Percentiles rank a stretch among this genome's conserved stretches.
phyloP scores from a whole-genome alignment of 2,888 invertebrate genomes.

The Atherix ibis region DNA sequence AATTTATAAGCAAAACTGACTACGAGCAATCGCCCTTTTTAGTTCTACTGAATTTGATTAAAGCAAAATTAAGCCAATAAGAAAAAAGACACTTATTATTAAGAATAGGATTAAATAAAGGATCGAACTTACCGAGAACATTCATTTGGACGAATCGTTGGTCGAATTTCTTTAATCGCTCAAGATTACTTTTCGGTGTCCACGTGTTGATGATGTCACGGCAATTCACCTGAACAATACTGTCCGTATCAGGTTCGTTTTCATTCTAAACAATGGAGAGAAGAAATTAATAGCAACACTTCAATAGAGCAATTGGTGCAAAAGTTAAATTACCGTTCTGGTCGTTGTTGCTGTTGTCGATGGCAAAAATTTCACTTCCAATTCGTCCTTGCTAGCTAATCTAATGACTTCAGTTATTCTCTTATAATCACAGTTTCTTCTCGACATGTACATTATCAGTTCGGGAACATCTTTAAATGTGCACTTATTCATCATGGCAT shows the following conservation, averaged over 20 bases:
- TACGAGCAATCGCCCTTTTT: no score
- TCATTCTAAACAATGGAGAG: slow-evolving; percentile 14
- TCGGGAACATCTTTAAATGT: slow-evolving; percentile 12
- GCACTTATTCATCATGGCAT: slow-evolving; percentile 9
- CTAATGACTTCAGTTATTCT: slow-evolving; percentile 25
- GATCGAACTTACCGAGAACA: slow-evolving; percentile 23
- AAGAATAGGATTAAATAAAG: background rate
- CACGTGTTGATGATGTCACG: slow-evolving; percentile 25
- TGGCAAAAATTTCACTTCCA: slow-evolving; percentile 22
- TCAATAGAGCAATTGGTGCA: no score
- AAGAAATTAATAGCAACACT: slow-evolving; percentile 1
- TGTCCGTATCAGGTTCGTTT: slow-evolving; percentile 13
- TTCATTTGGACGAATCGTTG: slow-evolving; percentile 26
- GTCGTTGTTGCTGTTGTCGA: no score
- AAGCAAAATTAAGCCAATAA: background rate
- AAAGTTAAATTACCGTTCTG: no score
- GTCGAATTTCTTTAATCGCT: slow-evolving; percentile 22
- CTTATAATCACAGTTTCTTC: slow-evolving; percentile 26
- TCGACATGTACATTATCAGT: slow-evolving; percentile 25
- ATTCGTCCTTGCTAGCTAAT: slow-evolving; percentile 21
- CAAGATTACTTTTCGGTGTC: slow-evolving; percentile 25
- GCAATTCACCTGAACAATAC: slow-evolving; percentile 23
- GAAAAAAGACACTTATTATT: background rate
- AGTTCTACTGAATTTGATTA: background rate
- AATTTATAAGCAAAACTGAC: no score